Conservation (phyloP, 2,888 invertebrate genomes). For the Prosapia bicincta region DNA sequence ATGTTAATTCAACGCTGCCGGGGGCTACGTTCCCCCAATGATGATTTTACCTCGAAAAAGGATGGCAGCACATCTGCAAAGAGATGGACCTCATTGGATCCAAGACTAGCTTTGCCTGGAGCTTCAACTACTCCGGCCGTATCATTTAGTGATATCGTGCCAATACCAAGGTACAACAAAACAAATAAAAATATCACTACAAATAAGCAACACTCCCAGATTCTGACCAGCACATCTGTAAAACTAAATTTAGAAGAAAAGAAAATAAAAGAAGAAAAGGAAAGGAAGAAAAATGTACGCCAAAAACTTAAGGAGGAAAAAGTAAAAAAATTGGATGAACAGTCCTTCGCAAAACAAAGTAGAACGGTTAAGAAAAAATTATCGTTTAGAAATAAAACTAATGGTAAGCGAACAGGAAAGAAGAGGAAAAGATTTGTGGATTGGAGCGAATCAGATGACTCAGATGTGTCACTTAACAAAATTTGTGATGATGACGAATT, state of each 20-base stretch:
- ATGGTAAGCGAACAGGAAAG: background rate
- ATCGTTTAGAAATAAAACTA: background rate
- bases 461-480: background rate
- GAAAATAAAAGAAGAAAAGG: background rate
- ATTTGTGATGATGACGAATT: conserved; percentile 11
- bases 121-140: background rate
- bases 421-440: background rate
- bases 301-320: background rate
- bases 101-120: background rate
- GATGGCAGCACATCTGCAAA: conserved; percentile 5
- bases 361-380: background rate
- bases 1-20: background rate
- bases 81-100: background rate
- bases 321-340: background rate
- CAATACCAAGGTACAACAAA: background rate
- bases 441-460: background rate
- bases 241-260: background rate
- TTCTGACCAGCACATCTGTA: background rate
- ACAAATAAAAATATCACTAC: background rate
- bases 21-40: background rate
- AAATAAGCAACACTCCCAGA: background rate
- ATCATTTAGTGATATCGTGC: background rate
- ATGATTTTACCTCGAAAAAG: background rate
- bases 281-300: background rate
- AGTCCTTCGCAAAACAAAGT: background rate